Evolutionary conservation across 2,113 vertebrate genomes (phyloP).

Genomic region (Pionites leucogaster): DNA sequence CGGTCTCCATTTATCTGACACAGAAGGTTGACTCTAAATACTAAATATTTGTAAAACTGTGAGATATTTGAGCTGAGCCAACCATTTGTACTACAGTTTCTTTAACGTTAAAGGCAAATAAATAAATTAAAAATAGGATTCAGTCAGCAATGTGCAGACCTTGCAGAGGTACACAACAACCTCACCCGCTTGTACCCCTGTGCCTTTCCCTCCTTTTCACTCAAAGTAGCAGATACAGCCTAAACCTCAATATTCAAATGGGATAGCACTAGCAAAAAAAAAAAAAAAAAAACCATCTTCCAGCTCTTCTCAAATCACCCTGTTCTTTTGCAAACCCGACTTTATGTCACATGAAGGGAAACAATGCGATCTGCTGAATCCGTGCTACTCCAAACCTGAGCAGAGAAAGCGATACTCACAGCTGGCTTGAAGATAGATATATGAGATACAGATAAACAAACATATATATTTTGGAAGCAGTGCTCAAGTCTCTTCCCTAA

Average conservation of each 20-base stretch:
- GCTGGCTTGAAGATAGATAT: not conserved
- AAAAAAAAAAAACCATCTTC: not conserved
- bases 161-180: not conserved
- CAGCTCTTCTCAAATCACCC: not conserved
- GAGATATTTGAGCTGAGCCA: not conserved
- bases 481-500: not conserved
- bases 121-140: not conserved
- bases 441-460: not conserved
- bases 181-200: not conserved
- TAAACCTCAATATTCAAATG: conserved; percentile 51
- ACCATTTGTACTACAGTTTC: not conserved
- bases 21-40: not conserved
- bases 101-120: not conserved
- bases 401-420: not conserved
- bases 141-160: not conserved
- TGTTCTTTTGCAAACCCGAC: conserved; percentile 54
- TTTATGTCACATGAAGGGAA: conserved; percentile 69
- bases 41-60: not conserved
- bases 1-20: not conserved
- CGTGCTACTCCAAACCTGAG: conserved; percentile 17
- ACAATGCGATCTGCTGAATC: conserved; percentile 50
- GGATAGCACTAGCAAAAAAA: conserved; percentile 41
- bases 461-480: not conserved
- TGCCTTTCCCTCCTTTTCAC: not conserved
- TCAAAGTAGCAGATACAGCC: conserved; percentile 49